phyloP scores from a whole-genome alignment of 2,888 invertebrate genomes.

The Chirona hameri region DNA sequence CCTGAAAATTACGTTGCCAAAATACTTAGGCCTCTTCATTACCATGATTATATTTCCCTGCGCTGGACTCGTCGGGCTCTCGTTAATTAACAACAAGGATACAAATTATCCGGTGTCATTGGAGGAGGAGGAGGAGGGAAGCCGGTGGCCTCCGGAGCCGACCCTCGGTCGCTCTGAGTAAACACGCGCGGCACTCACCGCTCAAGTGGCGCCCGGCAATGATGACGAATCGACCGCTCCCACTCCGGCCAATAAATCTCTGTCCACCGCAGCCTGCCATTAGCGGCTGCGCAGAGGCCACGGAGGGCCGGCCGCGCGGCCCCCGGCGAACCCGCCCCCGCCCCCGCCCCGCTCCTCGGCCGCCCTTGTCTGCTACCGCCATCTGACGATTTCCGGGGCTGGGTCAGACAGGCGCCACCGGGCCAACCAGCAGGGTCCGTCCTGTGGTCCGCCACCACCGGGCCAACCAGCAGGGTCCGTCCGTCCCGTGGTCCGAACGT shows the following conservation, averaged over 20 bases:
- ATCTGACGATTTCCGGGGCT: not conserved
- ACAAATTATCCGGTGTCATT: conserved; percentile 27
- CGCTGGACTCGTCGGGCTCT: not conserved
- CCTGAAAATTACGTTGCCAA: not conserved
- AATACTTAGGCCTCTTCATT: not conserved
- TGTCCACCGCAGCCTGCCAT: not conserved
- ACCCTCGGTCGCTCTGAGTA: not conserved
- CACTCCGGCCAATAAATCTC: not conserved
- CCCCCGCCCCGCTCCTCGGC: not conserved
- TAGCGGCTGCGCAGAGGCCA: not conserved
- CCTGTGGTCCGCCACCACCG: no score
- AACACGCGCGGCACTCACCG: not conserved
- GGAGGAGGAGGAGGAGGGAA: not conserved
- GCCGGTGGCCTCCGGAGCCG: not conserved
- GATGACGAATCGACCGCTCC: not conserved
- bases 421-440: no score
- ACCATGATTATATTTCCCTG: not conserved
- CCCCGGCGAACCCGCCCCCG: not conserved
- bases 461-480: no score
- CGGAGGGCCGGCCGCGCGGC: not conserved
- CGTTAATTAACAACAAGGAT: conserved; percentile 9
- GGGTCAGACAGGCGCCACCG: no score
- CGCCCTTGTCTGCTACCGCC: not conserved
- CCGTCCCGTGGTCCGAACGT: no score
- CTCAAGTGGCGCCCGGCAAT: not conserved